Evolutionary conservation across 2,113 vertebrate species (phyloP).

Genomic region (Patagioenas fasciata): DNA sequence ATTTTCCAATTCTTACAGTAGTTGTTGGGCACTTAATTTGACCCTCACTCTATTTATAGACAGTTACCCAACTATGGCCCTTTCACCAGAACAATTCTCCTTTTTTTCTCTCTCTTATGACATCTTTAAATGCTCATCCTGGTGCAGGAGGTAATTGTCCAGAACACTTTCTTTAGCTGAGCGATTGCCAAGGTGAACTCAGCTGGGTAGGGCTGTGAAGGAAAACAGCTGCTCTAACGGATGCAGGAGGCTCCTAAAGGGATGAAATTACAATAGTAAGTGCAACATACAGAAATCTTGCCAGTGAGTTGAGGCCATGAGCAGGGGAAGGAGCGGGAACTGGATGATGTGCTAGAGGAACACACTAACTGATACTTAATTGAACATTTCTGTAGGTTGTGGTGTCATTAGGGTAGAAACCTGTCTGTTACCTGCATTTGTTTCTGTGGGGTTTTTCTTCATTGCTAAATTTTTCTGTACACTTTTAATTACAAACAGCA

Average conservation of each 20-base stretch:
- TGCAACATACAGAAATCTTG: not conserved
- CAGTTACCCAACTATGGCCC: not conserved
- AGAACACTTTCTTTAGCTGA: not conserved
- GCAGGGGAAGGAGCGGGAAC: not conserved
- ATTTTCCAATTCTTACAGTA: not conserved
- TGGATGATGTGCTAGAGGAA: not conserved
- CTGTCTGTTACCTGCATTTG: not conserved
- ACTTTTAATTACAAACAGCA: not conserved
- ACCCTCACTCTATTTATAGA: not conserved
- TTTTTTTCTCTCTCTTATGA: not conserved
- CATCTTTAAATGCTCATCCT: not conserved
- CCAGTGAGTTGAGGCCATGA: not conserved
- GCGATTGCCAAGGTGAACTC: not conserved
- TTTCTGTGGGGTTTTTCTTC: not conserved
- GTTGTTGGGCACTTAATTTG: not conserved
- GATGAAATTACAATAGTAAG: not conserved
- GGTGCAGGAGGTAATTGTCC: not conserved
- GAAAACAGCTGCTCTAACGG: conserved; percentile 28
- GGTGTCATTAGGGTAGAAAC: not conserved
- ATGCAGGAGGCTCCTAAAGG: conserved; percentile 33
- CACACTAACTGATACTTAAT: not conserved
- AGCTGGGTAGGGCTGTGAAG: not conserved
- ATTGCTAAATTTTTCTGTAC: not conserved
- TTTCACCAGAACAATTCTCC: not conserved
- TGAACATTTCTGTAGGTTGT: accelerated